Evolutionary conservation across 2,888 invertebrate species (phyloP).

Genomic region (Muscina levida): DNA sequence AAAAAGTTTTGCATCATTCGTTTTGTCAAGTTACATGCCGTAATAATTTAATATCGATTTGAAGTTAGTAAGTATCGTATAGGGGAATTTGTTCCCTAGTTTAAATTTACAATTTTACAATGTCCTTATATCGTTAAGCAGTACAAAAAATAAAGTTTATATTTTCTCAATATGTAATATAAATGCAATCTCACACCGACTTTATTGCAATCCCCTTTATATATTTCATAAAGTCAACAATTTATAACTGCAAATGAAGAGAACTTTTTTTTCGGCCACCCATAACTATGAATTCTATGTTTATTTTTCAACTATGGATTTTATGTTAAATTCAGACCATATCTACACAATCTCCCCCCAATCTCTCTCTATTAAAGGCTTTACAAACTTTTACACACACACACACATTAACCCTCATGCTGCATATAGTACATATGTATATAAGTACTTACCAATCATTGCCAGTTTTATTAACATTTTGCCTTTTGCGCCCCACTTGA

Average conservation of each 20-base stretch:
- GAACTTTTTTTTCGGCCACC: slow-evolving; percentile 26
- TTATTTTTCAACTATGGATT: slow-evolving; percentile 24
- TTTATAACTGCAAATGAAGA: slow-evolving; percentile 47
- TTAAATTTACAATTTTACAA: too few relatives aligned
- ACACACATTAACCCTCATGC: neutral
- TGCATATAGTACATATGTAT: too few relatives aligned
- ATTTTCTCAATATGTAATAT: too few relatives aligned
- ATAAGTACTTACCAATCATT: slow-evolving; percentile 82
- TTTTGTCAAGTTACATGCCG: too few relatives aligned
- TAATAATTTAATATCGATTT: too few relatives aligned
- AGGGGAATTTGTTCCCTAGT: too few relatives aligned
- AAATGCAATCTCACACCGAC: too few relatives aligned
- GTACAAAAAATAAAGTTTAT: too few relatives aligned
- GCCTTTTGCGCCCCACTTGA: slow-evolving; percentile 83
- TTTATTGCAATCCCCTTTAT: neutral
- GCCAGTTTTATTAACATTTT: slow-evolving; percentile 83
- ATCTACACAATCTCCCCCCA: neutral
- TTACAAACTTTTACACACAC: neutral
- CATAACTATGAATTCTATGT: slow-evolving; percentile 34
- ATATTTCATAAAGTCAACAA: slow-evolving; percentile 49
- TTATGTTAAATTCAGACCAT: slow-evolving; percentile 13
- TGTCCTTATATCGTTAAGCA: too few relatives aligned
- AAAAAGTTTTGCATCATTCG: too few relatives aligned
- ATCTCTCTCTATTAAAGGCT: neutral
- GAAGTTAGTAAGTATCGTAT: too few relatives aligned